These are phyloP conservation scores for Peribatodes rhomboidaria DNA, from an alignment of 2,888 invertebrate species.

Conservation along the genomic window DNA sequence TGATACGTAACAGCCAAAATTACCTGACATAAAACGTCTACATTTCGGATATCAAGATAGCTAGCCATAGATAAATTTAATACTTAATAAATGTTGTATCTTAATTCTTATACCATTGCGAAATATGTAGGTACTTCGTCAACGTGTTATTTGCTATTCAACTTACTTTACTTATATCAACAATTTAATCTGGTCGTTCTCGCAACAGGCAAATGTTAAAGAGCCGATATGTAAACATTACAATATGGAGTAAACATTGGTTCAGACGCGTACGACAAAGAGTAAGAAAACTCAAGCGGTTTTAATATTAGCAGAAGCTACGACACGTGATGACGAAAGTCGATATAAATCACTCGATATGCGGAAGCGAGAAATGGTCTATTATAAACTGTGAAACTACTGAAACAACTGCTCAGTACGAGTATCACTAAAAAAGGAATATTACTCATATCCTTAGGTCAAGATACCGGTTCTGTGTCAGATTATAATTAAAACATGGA, in stretches of 20 bases:
- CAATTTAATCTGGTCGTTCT: slow-evolving; percentile 44
- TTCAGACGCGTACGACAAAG: slow-evolving; percentile 58
- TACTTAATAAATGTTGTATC: background rate
- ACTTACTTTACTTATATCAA: slow-evolving; percentile 29
- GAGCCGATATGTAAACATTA: slow-evolving; percentile 55
- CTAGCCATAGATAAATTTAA: background rate
- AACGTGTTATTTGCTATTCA: slow-evolving; percentile 35
- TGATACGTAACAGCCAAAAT: slow-evolving; percentile 8
- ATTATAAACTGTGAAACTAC: slow-evolving; percentile 36
- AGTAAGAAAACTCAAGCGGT: slow-evolving; percentile 35
- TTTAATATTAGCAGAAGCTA: slow-evolving; percentile 12
- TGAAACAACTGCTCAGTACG: slow-evolving; percentile 43
- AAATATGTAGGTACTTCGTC: slow-evolving; percentile 6
- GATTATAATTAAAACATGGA: slow-evolving; percentile 17
- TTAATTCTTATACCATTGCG: background rate
- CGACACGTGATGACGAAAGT: slow-evolving; percentile 23
- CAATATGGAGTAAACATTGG: slow-evolving; percentile 61
- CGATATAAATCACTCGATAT: slow-evolving; percentile 10
- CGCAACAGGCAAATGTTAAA: slow-evolving; percentile 56
- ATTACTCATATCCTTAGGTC: slow-evolving; percentile 37
- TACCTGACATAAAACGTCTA: slow-evolving; percentile 2
- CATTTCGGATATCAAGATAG: background rate
- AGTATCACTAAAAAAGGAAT: slow-evolving; percentile 38
- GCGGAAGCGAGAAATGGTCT: slow-evolving; percentile 21
- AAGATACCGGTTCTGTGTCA: slow-evolving; percentile 16